Percentiles rank a stretch among this genome's conserved stretches.
phyloP scores from a whole-genome alignment of 2,797 vertebrate genomes.

The Etheostoma nigrum region DNA sequence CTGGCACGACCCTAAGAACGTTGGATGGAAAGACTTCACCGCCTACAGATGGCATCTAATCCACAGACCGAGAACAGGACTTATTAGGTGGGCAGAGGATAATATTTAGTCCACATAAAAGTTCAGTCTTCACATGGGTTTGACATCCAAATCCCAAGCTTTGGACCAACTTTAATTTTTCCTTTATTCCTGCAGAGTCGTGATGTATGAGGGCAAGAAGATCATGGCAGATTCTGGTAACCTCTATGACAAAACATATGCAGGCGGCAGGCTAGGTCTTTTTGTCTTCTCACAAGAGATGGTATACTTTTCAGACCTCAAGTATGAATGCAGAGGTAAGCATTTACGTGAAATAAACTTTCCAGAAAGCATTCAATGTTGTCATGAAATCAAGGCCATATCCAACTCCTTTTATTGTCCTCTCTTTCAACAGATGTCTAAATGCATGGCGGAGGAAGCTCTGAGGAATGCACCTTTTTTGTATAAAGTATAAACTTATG shows the following conservation, averaged over 20 bases:
- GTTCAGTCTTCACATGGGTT: background rate
- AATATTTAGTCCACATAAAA: background rate
- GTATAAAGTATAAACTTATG: slow-evolving; percentile 83
- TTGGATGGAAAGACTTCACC: slow-evolving; percentile 99
- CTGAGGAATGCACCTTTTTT: slow-evolving; percentile 92
- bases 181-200: slow-evolving; percentile 85
- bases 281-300: slow-evolving; percentile 99
- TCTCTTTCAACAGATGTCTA: slow-evolving; percentile 89
- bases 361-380: background rate
- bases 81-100: slow-evolving; percentile 87
- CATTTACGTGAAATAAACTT: background rate
- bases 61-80: slow-evolving; percentile 97
- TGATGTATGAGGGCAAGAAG: slow-evolving; percentile 99
- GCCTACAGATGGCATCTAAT: slow-evolving; percentile 99
- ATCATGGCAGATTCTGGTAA: slow-evolving; percentile 98
- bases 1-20: slow-evolving; percentile 97
- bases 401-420: background rate
- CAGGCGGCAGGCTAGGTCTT: slow-evolving; percentile 94
- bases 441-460: slow-evolving; percentile 83
- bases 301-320: slow-evolving; percentile 99
- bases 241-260: slow-evolving; percentile 98
- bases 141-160: background rate
- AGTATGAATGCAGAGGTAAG: slow-evolving; percentile 99
- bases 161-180: background rate
- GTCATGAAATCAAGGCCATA: background rate